Evolutionary conservation across 92 coral and sea anemone genomes (phyloP).

Genomic region (Siderastrea radians): DNA sequence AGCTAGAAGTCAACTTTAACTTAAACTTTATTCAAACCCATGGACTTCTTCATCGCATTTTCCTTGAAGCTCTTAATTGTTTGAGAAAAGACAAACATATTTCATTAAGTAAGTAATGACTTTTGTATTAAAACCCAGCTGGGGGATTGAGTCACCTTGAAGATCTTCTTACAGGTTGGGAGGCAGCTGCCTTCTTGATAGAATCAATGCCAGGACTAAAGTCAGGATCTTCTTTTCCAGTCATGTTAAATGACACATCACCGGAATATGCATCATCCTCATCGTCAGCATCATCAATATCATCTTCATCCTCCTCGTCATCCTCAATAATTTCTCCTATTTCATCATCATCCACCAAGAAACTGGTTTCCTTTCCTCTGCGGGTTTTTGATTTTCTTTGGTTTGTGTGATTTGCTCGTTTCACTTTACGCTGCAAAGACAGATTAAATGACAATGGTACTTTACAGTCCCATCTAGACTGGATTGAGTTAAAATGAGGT

Average conservation of each 20-base stretch:
- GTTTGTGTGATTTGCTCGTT: slow-evolving; percentile 22
- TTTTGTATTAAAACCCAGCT: no score
- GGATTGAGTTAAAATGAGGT: neutral
- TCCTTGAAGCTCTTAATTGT: no score
- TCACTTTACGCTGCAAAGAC: slow-evolving; percentile 35
- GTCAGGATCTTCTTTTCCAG: slow-evolving; percentile 78
- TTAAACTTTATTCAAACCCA: no score
- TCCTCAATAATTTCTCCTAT: slow-evolving; percentile 12
- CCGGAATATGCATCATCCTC: slow-evolving; percentile 13
- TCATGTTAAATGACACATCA: slow-evolving; percentile 48
- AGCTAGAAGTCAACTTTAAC: no score
- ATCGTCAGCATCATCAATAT: slow-evolving; percentile 1
- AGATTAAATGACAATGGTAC: neutral
- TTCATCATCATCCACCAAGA: slow-evolving; percentile 18
- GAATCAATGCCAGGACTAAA: slow-evolving; percentile 53
- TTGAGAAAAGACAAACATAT: no score
- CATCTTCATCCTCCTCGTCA: slow-evolving; percentile 12
- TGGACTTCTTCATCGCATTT: no score
- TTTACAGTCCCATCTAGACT: neutral
- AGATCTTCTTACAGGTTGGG: slow-evolving; percentile 63
- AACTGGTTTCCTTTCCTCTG: slow-evolving; percentile 12
- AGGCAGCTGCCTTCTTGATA: slow-evolving; percentile 26
- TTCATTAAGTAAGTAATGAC: no score
- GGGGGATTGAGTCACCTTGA: slow-evolving; percentile 54
- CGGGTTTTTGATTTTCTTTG: slow-evolving; percentile 23